Evolutionary conservation across 2,113 vertebrate genomes (phyloP), one percentile per base, ranked within the genome.

Genomic region (Accipiter cooperii): DNA sequence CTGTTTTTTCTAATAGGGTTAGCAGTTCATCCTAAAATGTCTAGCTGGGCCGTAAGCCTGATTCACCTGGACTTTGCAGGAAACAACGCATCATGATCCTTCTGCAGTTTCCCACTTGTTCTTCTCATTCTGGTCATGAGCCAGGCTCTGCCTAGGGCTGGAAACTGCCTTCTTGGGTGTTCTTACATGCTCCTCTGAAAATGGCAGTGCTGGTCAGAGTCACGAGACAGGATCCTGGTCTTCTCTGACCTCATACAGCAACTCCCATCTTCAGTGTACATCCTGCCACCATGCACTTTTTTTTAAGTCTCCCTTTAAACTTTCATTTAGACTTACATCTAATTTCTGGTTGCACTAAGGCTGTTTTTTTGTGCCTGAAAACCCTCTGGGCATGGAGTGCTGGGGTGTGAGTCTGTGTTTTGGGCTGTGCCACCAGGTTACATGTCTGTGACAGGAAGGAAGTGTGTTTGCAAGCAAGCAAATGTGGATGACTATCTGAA

Each of bases 391-490:
- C 81, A 58, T 26, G 42, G 55, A 84, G 81, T 3, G 5, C 51
- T 84, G 82, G 78, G 58, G 34, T 44, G 51, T 57, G 60, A 88
- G 52, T 68, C 85, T 87, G 81, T 60, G n/a, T 60, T 91, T 85
- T 42, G 46, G 82, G 68, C 87, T 87, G 66, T 94, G 96, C 93
- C 93, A 92, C 88, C 88, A 77, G 87, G 84, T 84, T 95, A 66
- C 12, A 13, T 75, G 75, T 61, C 77, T 74, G 78, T 44, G 87
- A 90, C 87, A 95, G 96, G 96, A 97, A 97, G 97, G 96, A 96
- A 96, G 95, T 54, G 68, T 95, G 78, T 89, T 93, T 95, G 90
- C 80, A 93, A 93, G 92, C 47, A 46, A 66, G 61, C 61, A 63
- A 78, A 84, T 49, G 66, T 44, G 40, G 90, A 88, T 69, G 94